Percentiles rank a stretch among this genome's conserved stretches.
Evolutionary conservation across 2,888 invertebrate species (phyloP).

Genomic region (Oxyteleia sp.): DNA sequence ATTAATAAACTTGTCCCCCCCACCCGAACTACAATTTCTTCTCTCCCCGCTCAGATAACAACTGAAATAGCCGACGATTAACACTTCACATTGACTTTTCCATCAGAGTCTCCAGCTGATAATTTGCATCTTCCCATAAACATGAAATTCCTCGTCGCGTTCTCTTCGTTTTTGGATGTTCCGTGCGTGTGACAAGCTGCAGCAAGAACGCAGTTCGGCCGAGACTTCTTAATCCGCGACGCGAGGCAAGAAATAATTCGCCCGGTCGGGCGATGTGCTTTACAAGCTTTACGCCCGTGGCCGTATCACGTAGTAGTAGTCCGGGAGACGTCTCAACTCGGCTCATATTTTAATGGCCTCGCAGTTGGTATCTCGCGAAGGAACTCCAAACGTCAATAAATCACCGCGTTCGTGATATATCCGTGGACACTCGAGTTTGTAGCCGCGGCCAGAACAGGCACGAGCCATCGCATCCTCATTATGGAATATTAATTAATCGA

Average conservation of each 20-base stretch:
- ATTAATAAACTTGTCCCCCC: too few species aligned
- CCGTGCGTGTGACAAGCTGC: constrained; percentile 30
- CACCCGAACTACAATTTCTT: too few species aligned
- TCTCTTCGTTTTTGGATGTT: constrained; percentile 30
- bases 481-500: constrained; percentile 85
- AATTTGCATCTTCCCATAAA: constrained; percentile 32
- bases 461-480: constrained; percentile 83
- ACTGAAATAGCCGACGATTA: background rate
- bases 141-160: constrained; percentile 24
- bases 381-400: constrained; percentile 65
- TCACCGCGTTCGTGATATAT: constrained; percentile 72
- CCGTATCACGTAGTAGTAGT: constrained; percentile 37
- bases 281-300: constrained; percentile 76
- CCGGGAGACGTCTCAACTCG: constrained; percentile 39
- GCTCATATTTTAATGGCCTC: constrained; percentile 72
- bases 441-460: constrained; percentile 64
- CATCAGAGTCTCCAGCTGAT: constrained; percentile 1
- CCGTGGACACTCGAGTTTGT: constrained; percentile 57
- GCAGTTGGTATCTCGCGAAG: constrained; percentile 68
- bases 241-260: constrained; percentile 62
- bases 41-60: background rate
- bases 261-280: constrained; percentile 69
- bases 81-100: constrained; percentile 1
- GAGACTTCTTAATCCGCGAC: constrained; percentile 68
- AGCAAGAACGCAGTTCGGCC: constrained; percentile 5